Evolutionary conservation across 2,113 vertebrate species (phyloP).

Genomic region (Raja brachyura): DNA sequence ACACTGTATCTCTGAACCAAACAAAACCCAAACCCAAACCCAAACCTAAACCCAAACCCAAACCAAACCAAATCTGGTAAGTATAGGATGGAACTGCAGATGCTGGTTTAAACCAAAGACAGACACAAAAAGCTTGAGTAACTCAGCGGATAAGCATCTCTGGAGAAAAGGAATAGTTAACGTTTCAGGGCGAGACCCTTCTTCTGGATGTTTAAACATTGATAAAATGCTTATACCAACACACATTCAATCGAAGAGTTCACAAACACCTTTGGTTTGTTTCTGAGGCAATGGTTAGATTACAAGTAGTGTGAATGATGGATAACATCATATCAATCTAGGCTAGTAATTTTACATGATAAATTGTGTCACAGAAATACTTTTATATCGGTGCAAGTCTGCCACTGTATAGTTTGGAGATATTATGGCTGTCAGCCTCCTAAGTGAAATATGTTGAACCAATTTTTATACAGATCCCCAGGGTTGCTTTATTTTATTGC

Average conservation of each 20-base stretch:
- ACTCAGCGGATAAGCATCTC: no score
- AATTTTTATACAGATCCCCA: not conserved
- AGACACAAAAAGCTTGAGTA: no score
- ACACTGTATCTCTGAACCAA: no score
- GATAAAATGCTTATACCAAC: not conserved
- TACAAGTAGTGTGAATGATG: not conserved
- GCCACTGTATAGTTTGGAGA: not conserved
- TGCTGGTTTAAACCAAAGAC: no score
- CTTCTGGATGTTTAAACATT: not conserved
- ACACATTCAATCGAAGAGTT: not conserved
- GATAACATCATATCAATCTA: not conserved
- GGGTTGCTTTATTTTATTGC: not conserved
- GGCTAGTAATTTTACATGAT: not conserved
- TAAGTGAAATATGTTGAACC: not conserved
- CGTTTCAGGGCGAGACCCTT: no score
- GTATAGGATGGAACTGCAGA: no score
- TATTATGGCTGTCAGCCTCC: not conserved
- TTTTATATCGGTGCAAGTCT: not conserved
- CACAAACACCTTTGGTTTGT: not conserved
- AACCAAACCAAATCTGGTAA: no score
- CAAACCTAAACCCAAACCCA: no score
- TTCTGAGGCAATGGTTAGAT: not conserved
- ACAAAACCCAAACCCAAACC: no score
- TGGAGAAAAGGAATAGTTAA: no score
- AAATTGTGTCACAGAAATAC: not conserved